Base-by-base conservation (phyloP, 2,797 vertebrate species). In the Botia almorhae region DNA sequence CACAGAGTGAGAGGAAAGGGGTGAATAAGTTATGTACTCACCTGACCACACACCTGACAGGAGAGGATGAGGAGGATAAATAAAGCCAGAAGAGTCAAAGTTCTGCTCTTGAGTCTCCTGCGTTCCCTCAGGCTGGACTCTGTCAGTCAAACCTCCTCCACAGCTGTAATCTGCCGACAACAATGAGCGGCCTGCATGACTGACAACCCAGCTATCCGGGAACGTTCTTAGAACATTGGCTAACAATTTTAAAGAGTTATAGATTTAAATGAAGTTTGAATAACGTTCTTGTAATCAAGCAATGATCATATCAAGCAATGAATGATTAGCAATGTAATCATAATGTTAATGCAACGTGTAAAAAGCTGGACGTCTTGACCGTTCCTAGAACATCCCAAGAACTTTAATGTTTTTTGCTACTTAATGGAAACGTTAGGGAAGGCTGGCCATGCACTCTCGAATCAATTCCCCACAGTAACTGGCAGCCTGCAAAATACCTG, bases 141-240 rank as follows among this genome's bases (percentile, higher is more conserved):
- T 92, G 93, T 92, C 93, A 93, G 88, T 94, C 93, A 93, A 88
- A 83, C 88, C 87, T 88, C 88, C 87, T 87, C 86, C 89, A 88
- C 86, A 87, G 90, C 91, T 91, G 88, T 90, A 93, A 93, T 93
- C 92, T 93, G 89, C 89, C 89, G 87, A 92, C 87, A 90, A 87
- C 80, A 73, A 86, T 76, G 85, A 89, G 89, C 88, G 88, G 87
- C 88, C 90, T 90, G 90, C 88, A 90, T 89, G 90, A 91, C 89
- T 89, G 89, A 93, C 92, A 93, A 89, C 87, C 81, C 33, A 33
- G 33, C 33, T 33, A 33, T 85, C 83, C 61, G 87, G 89, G 92
- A 92, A 91, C 86, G 17, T 77, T 89, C 88, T 69, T 77, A 67
- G 60, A 78, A 81, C 83, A 84, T 5, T 33, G 33, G 33, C 33